Evolutionary conservation across 1,140 invertebrate species (phyloP).

Genomic region (Tetragnatha versicolor): DNA sequence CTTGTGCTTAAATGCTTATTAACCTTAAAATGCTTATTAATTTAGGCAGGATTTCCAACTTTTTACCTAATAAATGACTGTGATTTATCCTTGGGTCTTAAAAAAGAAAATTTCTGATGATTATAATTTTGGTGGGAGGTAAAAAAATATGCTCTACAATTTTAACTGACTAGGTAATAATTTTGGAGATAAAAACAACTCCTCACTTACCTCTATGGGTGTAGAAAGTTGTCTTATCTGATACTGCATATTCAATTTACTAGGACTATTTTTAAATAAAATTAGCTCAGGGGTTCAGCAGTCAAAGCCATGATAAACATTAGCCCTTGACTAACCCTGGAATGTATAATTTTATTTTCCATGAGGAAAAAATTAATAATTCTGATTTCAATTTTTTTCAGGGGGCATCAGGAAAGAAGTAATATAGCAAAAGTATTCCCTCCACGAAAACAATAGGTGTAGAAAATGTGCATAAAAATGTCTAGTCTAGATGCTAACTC

Average conservation of each 20-base stretch:
- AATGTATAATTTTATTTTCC: background rate
- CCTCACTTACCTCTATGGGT: background rate
- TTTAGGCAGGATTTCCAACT: no score
- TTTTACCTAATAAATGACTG: no score
- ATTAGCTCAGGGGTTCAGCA: background rate
- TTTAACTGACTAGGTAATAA: no score
- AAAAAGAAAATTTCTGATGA: no score
- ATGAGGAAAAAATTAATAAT: background rate
- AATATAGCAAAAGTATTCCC: background rate
- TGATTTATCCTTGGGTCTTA: no score
- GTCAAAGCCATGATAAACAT: background rate
- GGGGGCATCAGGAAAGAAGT: conserved; percentile 38
- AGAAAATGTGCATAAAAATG: background rate
- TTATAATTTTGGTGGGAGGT: no score
- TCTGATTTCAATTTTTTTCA: background rate
- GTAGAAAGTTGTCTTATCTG: no score
- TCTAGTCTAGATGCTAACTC: conserved; percentile 32
- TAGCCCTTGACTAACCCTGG: background rate
- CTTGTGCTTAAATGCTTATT: no score
- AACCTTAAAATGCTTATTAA: no score
- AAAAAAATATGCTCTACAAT: no score
- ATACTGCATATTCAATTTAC: no score
- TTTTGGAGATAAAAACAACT: no score
- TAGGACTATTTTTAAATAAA: background rate
- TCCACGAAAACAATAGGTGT: background rate